Evolutionary conservation across 2,888 invertebrate genomes (phyloP).

Genomic region (Carterocephalus palaemon): DNA sequence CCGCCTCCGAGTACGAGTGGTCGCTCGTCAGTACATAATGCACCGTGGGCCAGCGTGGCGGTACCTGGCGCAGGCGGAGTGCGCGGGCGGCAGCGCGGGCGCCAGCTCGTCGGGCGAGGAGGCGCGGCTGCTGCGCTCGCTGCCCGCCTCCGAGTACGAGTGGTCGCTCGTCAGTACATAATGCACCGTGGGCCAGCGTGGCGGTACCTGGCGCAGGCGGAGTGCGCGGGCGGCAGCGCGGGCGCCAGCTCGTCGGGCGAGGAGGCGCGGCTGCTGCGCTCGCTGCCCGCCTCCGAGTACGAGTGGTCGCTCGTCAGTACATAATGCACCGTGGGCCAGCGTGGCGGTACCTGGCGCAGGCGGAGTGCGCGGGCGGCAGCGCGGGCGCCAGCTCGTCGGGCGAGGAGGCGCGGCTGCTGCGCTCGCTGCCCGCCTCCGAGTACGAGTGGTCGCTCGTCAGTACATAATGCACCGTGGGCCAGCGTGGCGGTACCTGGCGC

Average conservation of each 20-base stretch:
- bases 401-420: slow-evolving; percentile 81
- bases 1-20: slow-evolving; percentile 71
- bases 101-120: slow-evolving; percentile 82
- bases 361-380: slow-evolving; percentile 39
- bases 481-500: slow-evolving; percentile 26
- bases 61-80: slow-evolving; percentile 27
- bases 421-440: slow-evolving; percentile 69
- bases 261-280: slow-evolving; percentile 80
- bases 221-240: slow-evolving; percentile 47
- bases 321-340: no score
- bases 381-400: slow-evolving; percentile 82
- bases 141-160: slow-evolving; percentile 70
- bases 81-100: slow-evolving; percentile 60
- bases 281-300: slow-evolving; percentile 69
- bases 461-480: no score
- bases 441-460: slow-evolving; percentile 74
- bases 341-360: slow-evolving; percentile 27
- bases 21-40: slow-evolving; percentile 71
- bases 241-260: slow-evolving; percentile 82
- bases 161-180: slow-evolving; percentile 72
- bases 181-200: no score
- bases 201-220: slow-evolving; percentile 28
- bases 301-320: slow-evolving; percentile 74
- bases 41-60: no score
- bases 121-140: slow-evolving; percentile 80